Conservation (phyloP, 2,113 vertebrate genomes). For the Rallus limicola region DNA sequence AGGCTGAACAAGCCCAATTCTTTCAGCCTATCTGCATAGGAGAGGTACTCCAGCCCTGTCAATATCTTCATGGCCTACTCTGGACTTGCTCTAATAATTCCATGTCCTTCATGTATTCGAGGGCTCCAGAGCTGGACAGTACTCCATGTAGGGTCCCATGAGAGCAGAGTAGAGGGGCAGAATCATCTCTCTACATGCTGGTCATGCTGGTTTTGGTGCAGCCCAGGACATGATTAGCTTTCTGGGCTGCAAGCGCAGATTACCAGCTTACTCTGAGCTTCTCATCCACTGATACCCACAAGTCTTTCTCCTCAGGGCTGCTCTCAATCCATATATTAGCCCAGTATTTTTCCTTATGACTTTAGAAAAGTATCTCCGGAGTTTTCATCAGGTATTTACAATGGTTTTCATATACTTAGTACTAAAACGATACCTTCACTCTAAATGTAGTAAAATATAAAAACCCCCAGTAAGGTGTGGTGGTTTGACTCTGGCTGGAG, state of each 20-base stretch:
- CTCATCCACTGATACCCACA: background rate
- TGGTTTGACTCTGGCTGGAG: too few species aligned
- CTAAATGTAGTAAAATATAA: background rate
- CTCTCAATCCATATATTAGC: background rate
- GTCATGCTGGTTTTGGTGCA: background rate
- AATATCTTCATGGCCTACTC: background rate
- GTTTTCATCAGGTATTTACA: background rate
- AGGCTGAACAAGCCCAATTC: too few species aligned
- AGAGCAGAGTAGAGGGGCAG: background rate
- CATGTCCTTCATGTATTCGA: background rate
- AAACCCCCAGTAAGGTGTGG: background rate
- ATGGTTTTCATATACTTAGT: background rate
- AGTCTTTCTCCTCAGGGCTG: background rate
- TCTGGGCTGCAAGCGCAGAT: background rate
- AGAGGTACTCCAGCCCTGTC: too few species aligned
- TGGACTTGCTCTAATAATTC: rapidly evolving
- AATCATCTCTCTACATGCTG: background rate
- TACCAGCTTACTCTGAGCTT: background rate
- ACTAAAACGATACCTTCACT: background rate
- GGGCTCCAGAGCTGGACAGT: background rate
- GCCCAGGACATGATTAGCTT: background rate
- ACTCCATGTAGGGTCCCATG: background rate
- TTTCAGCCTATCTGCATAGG: too few species aligned
- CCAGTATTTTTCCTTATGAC: background rate
- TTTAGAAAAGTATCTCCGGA: background rate